Percentiles rank a stretch among this genome's conserved stretches.
Conservation (phyloP, 2,888 invertebrate species). For the Marronus borbonicus region DNA sequence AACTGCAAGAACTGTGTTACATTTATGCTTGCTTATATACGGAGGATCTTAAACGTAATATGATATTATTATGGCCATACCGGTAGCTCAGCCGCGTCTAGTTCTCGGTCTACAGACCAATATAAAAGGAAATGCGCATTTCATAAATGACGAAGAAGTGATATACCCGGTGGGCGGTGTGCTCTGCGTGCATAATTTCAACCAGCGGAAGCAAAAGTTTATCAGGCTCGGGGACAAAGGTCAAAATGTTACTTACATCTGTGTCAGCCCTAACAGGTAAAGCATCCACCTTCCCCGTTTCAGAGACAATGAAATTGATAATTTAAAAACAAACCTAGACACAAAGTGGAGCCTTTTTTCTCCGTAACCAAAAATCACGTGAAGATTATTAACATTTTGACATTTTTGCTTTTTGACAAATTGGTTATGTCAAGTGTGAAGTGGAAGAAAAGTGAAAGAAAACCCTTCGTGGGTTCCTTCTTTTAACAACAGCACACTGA, state of each 20-base stretch:
- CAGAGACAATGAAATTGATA: not conserved
- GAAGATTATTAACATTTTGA: no score
- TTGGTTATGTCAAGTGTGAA: no score
- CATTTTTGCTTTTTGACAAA: no score
- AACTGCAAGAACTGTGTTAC: no score
- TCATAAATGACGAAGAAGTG: constrained; percentile 81
- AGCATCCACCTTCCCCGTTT: no score
- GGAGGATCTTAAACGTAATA: constrained; percentile 49
- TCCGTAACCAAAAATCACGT: no score
- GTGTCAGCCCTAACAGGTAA: constrained; percentile 79
- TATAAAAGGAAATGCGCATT: constrained; percentile 81
- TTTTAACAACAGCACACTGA: no score
- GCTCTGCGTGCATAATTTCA: constrained; percentile 82
- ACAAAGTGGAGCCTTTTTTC: no score
- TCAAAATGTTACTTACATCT: constrained; percentile 76
- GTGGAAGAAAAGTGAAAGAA: no score
- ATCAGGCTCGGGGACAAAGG: constrained; percentile 80
- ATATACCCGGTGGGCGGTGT: constrained; percentile 87
- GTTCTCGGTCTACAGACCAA: constrained; percentile 77
- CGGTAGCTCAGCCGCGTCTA: constrained; percentile 75
- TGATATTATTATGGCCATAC: constrained; percentile 69
- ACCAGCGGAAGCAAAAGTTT: constrained; percentile 81
- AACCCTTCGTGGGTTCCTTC: no score
- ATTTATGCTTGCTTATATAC: no score
- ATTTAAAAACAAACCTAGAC: no score